Evolutionary conservation across 2,888 invertebrate species (phyloP), one percentile per base, ranked within the genome.

Genomic region (Chrysopilus asiliformis): DNA sequence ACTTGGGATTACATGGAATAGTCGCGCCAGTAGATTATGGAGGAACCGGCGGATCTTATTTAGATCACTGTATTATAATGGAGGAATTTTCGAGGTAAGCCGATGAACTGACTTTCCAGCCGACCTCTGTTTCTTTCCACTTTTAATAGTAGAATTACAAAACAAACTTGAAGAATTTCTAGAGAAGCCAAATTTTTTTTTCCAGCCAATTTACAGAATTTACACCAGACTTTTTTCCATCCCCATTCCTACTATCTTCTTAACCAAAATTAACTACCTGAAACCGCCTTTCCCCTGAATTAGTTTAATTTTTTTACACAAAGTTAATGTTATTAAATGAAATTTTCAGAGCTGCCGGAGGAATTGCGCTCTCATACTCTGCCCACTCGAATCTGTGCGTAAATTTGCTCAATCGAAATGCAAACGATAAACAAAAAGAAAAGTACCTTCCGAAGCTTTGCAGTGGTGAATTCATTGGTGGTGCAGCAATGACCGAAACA

Each of bases 331-430:
- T n/a, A n/a, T n/a, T n/a, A n/a, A n/a, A n/a, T n/a, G n/a, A n/a
- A n/a, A n/a, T n/a, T 22, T 32, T 4, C 16, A 74, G 98, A 52
- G 94, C 84, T 5, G 74, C 77, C 42, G 81, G 72, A 1, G 74
- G 79, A 1, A 75, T 99, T 31, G 91, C 71, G 0, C 65, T 98
- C 3, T 91, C 91, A 34, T 99, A 97, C 57, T 94, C 90, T 4
- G 93, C 95, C 3, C 95, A 98, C 63, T 95, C 97, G 1, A 99
- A 98, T 64, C 71, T 98, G 8, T 97, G 95, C 57, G 66, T 99
- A 5, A 97, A 98, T 63, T 98, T 99, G 65, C 81, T 98, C 39
- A 79, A 84, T 42, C 72, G 89, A 51, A 87, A 98, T 62, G 97
- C 90, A n/a, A 87, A 72, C 16, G 76, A 83, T 32, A 79, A 80